A percentile compares a stretch with the other conserved stretches of the same genome.
phyloP scores from a whole-genome alignment of 2,113 vertebrate species.

The Gobius niger region DNA sequence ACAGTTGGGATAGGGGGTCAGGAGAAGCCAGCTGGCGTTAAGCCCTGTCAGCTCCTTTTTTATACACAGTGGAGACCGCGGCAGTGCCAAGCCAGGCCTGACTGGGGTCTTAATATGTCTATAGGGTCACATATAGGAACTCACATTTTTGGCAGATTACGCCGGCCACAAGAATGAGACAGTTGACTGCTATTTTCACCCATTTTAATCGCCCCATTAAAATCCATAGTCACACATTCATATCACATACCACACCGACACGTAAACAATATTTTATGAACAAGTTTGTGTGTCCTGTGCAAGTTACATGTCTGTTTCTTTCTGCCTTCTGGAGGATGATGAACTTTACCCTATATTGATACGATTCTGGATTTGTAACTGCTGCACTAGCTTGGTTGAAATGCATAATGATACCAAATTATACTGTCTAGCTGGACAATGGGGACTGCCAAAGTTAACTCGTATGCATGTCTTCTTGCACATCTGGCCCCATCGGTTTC shows the following conservation, averaged over 20 bases:
- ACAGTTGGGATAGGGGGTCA: slow-evolving; percentile 35
- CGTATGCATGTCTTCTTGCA: too few species aligned
- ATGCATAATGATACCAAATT: too few species aligned
- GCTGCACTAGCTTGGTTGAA: too few species aligned
- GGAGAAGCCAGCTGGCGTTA: slow-evolving; percentile 55
- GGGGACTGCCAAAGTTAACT: too few species aligned
- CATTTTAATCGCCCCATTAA: slow-evolving; percentile 4
- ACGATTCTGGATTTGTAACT: too few species aligned
- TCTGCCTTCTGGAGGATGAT: neutral
- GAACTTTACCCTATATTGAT: too few species aligned
- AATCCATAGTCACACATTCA: slow-evolving; percentile 4
- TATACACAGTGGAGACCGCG: slow-evolving; percentile 55
- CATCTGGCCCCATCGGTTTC: too few species aligned
- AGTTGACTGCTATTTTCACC: slow-evolving; percentile 9
- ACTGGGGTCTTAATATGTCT: slow-evolving; percentile 54
- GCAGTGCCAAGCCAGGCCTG: slow-evolving; percentile 41
- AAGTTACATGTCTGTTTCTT: neutral
- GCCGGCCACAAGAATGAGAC: slow-evolving; percentile 12
- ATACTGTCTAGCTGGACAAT: too few species aligned
- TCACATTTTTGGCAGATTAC: slow-evolving; percentile 28
- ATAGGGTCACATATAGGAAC: slow-evolving; percentile 43
- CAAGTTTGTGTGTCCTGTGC: neutral
- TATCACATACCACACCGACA: slow-evolving; percentile 6
- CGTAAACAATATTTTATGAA: slow-evolving; percentile 7
- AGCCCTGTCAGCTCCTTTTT: slow-evolving; percentile 63